Evolutionary conservation across 2,888 invertebrate genomes (phyloP).

Genomic region (Carcina quercana): DNA sequence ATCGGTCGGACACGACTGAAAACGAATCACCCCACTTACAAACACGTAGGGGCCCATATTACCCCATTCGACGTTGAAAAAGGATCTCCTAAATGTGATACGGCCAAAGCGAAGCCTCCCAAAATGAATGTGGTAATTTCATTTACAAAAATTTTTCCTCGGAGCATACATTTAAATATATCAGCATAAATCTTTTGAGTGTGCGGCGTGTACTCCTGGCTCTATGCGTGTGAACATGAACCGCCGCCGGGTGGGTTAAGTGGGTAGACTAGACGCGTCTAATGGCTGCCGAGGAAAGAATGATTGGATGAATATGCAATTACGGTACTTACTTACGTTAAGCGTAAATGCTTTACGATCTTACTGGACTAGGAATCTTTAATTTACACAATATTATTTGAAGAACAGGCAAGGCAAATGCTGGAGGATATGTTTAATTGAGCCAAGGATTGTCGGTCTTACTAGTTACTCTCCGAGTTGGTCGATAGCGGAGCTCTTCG

Average conservation of each 20-base stretch:
- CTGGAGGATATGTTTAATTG: no score
- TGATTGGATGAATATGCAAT: constrained; percentile 21
- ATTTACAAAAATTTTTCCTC: constrained; percentile 46
- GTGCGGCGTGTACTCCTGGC: no score
- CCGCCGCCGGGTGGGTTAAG: constrained; percentile 30
- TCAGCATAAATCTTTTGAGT: constrained; percentile 53
- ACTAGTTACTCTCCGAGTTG: no score
- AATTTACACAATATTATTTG: no score
- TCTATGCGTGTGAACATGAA: constrained; percentile 44
- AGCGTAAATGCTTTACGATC: constrained; percentile 22
- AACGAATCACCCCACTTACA: constrained; percentile 12
- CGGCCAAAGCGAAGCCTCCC: constrained; percentile 38
- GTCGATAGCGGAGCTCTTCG: no score
- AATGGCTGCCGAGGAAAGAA: constrained; percentile 29
- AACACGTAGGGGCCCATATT: constrained; percentile 24
- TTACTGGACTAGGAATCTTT: not conserved
- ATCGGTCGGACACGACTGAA: constrained; percentile 15
- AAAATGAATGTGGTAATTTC: constrained; percentile 59
- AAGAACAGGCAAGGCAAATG: no score
- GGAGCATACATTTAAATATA: constrained; percentile 60
- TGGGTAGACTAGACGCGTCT: constrained; percentile 28
- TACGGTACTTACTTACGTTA: no score
- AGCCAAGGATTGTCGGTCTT: no score
- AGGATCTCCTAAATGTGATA: constrained; percentile 47
- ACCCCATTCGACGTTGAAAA: constrained; percentile 44